Conservation (phyloP, 2,888 invertebrate species). For the Chrysopilus asiliformis region DNA sequence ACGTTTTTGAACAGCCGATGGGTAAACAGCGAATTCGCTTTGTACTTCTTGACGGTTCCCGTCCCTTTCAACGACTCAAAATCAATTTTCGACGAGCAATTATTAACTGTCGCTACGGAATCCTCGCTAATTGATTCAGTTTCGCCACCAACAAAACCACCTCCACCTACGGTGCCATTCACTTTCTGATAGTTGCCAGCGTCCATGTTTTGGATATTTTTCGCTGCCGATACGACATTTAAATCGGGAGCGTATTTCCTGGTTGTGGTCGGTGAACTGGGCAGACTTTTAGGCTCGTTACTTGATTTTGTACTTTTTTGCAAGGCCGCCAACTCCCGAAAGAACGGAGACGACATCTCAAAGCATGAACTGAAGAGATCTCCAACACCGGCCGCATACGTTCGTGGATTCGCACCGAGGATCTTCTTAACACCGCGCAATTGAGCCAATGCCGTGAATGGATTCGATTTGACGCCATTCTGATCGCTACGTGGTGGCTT, state of each 20-base stretch:
- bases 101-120: constrained; percentile 14
- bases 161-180: constrained; percentile 22
- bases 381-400: constrained; percentile 37
- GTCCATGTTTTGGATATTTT: constrained; percentile 7
- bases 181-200: constrained; percentile 19
- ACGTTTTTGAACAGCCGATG: constrained; percentile 41
- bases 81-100: constrained; percentile 12
- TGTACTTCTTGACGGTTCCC: constrained; percentile 34
- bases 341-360: constrained; percentile 58
- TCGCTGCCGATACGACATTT: constrained; percentile 5
- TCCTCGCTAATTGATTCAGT: constrained; percentile 31
- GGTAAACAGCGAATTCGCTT: constrained; percentile 43
- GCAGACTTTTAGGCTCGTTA: constrained; percentile 39
- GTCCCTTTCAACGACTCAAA: constrained; percentile 13
- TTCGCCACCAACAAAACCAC: constrained; percentile 30
- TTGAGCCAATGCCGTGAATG: constrained; percentile 59
- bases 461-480: constrained; percentile 44
- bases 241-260: constrained; percentile 25
- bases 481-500: constrained; percentile 43
- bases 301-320: constrained; percentile 21
- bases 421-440: constrained; percentile 73
- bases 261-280: constrained; percentile 38
- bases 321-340: constrained; percentile 31
- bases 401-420: constrained; percentile 48
- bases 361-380: constrained; percentile 63